Conservation (phyloP, 2,888 invertebrate species). For the Chrysina gloriosa region DNA sequence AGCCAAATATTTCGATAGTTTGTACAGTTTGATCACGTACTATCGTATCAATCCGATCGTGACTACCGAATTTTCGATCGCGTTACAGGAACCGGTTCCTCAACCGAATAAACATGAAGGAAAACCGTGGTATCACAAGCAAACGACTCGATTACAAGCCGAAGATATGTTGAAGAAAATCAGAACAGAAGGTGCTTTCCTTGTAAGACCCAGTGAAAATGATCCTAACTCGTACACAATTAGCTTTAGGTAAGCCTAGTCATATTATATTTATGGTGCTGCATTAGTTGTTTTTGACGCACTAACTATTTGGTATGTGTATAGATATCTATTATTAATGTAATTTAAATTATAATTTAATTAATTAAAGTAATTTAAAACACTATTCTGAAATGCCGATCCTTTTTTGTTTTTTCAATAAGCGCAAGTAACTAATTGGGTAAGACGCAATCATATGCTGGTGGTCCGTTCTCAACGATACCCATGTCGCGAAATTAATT, state of each 20-base stretch:
- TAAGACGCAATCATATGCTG: no score
- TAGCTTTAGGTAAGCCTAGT: constrained; percentile 83
- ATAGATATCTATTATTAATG: no score
- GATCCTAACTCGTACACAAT: constrained; percentile 90
- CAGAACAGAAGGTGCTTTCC: constrained; percentile 91
- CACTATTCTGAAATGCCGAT: no score
- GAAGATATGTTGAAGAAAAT: constrained; percentile 89
- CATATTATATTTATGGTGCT: no score
- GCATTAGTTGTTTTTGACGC: no score
- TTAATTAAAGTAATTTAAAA: no score
- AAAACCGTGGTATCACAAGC: constrained; percentile 88
- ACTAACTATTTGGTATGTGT: no score
- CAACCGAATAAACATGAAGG: constrained; percentile 95
- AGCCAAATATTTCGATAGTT: constrained; percentile 87
- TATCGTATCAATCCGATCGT: constrained; percentile 88
- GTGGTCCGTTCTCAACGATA: no score
- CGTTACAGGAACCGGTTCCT: constrained; percentile 89
- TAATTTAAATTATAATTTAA: no score
- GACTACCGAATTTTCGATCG: constrained; percentile 91
- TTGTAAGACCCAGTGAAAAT: constrained; percentile 92
- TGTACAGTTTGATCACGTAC: constrained; percentile 91
- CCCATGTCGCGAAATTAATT: no score
- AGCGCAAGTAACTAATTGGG: no score
- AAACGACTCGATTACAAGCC: constrained; percentile 82
- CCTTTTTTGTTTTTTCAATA: no score